Evolutionary conservation across 2,797 vertebrate genomes (phyloP).

Genomic region (Serranus cabrilla): DNA sequence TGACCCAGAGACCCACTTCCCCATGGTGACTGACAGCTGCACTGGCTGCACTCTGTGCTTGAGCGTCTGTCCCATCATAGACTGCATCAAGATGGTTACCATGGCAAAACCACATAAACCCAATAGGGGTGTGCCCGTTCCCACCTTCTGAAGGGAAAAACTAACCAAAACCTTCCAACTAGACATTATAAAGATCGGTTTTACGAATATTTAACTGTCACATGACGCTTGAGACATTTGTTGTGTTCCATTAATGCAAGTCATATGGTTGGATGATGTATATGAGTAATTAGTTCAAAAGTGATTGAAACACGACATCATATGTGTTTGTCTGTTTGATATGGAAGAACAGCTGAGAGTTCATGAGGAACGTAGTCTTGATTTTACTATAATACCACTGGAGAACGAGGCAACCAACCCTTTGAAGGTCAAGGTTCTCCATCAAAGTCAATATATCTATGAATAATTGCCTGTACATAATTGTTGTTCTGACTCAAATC

Average conservation of each 20-base stretch:
- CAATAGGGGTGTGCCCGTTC: slow-evolving; percentile 91
- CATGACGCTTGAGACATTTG: background rate
- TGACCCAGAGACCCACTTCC: slow-evolving; percentile 92
- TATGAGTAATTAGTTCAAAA: background rate
- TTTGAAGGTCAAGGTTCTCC: background rate
- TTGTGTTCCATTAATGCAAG: background rate
- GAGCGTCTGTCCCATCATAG: slow-evolving; percentile 94
- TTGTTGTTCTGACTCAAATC: slow-evolving; percentile 1
- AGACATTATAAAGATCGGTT: background rate
- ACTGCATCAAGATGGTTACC: slow-evolving; percentile 96
- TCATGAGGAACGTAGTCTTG: background rate
- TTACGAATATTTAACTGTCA: background rate
- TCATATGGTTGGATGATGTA: background rate
- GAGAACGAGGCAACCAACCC: background rate
- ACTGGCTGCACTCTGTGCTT: slow-evolving; percentile 95
- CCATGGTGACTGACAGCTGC: slow-evolving; percentile 90
- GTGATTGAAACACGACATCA: background rate
- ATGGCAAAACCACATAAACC: slow-evolving; percentile 90
- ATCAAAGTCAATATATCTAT: background rate
- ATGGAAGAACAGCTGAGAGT: background rate
- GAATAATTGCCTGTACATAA: background rate
- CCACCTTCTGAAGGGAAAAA: slow-evolving; percentile 70
- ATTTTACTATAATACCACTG: background rate
- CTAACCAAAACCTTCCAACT: background rate
- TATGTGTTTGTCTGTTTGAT: background rate